Evolutionary conservation across 2,888 invertebrate species (phyloP).

Genomic region (Pomacea canaliculata): DNA sequence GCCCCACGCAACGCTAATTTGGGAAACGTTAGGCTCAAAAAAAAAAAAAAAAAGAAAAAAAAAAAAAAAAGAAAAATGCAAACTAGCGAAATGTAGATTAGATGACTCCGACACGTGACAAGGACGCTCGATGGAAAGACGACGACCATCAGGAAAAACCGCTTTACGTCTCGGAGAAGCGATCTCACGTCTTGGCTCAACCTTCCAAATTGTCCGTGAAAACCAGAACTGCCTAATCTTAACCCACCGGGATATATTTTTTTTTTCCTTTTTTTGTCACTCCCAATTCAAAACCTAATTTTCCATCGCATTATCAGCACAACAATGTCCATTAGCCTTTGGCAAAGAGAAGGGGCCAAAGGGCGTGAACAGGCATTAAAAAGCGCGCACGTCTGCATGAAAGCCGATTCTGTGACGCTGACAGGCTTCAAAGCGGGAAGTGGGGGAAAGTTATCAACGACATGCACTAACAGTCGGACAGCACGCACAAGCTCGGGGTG

Average conservation of each 20-base stretch:
- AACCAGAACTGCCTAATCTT: slow-evolving; percentile 1
- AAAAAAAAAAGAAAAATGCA: too few species aligned
- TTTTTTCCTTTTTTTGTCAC: neutral
- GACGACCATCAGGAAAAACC: too few species aligned
- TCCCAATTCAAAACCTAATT: slow-evolving; percentile 14
- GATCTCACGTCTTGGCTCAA: too few species aligned
- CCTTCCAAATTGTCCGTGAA: neutral
- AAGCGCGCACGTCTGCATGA: neutral
- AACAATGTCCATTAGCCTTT: neutral
- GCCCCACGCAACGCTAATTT: too few species aligned
- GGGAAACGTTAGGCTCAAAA: too few species aligned
- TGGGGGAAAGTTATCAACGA: slow-evolving; percentile 3
- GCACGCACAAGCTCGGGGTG: too few species aligned
- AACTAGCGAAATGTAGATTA: too few species aligned
- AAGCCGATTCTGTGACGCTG: neutral
- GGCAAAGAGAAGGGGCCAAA: neutral
- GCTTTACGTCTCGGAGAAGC: too few species aligned
- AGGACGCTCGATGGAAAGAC: too few species aligned
- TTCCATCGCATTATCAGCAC: slow-evolving; percentile 11
- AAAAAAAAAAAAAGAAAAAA: too few species aligned
- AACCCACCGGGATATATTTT: too few species aligned
- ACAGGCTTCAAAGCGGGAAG: neutral
- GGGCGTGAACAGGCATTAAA: slow-evolving; percentile 4
- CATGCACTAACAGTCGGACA: neutral
- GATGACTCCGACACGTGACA: too few species aligned